A percentile compares a stretch with the other conserved stretches of the same genome.
phyloP scores from a whole-genome alignment of 2,888 invertebrate genomes.

The Cryptocephalus moraei region DNA sequence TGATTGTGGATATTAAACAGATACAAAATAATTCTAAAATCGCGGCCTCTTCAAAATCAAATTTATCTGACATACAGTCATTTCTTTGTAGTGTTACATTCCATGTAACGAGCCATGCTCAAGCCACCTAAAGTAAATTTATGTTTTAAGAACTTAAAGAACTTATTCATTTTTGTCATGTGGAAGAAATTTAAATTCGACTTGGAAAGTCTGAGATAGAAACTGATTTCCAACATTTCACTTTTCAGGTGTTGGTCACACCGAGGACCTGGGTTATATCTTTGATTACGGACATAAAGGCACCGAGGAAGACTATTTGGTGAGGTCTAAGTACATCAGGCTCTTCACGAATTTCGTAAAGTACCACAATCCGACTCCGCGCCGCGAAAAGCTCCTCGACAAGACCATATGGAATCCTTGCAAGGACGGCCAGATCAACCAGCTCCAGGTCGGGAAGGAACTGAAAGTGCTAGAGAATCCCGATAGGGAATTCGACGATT shows the following conservation, averaged over 20 bases:
- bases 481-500: conserved; percentile 1
- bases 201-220: too few species aligned
- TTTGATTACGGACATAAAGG: conserved; percentile 10
- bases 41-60: too few species aligned
- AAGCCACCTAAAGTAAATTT: too few species aligned
- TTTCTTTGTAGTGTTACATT: too few species aligned
- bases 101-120: too few species aligned
- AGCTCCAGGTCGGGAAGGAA: conserved; percentile 6
- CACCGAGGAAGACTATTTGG: conserved; percentile 9
- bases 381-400: conserved; percentile 10
- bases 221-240: neutral
- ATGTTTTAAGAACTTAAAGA: too few species aligned
- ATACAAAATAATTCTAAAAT: too few species aligned
- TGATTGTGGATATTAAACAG: too few species aligned
- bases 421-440: conserved; percentile 1
- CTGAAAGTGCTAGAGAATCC: conserved; percentile 2
- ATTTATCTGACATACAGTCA: too few species aligned
- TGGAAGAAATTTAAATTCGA: too few species aligned
- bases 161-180: too few species aligned
- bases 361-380: conserved; percentile 17
- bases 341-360: conserved; percentile 20
- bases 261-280: conserved; percentile 18
- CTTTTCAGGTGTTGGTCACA: conserved; percentile 16
- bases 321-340: conserved; percentile 10
- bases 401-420: conserved; percentile 9